phyloP scores from a whole-genome alignment of 2,888 invertebrate genomes.

The Thereva nobilitata region DNA sequence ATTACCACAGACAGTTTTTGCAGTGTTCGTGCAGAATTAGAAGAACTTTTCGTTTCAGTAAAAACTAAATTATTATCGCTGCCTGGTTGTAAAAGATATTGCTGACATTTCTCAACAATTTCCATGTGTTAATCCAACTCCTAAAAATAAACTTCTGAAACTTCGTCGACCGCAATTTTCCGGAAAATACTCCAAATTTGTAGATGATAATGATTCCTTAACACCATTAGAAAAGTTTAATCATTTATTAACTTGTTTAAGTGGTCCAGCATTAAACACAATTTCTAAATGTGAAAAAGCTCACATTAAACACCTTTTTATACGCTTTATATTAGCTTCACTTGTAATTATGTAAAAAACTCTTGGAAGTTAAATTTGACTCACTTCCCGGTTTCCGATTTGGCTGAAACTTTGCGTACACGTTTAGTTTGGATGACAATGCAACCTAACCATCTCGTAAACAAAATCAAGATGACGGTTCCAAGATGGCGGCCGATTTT shows the following conservation, averaged over 20 bases:
- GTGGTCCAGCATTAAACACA: neutral
- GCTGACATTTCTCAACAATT: neutral
- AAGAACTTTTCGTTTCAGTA: neutral
- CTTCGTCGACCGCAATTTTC: conserved; percentile 1
- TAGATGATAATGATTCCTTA: neutral
- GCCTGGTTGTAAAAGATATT: neutral
- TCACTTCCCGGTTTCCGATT: no score
- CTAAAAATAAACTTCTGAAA: neutral
- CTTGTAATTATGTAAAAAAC: no score
- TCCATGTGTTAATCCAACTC: neutral
- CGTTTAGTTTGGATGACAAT: no score
- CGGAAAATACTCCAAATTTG: conserved; percentile 1
- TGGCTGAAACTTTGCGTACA: no score
- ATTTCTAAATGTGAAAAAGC: no score
- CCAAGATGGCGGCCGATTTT: no score
- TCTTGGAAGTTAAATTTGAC: no score
- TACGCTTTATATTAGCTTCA: no score
- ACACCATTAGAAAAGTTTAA: neutral
- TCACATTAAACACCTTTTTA: no score
- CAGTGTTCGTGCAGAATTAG: conserved; percentile 6
- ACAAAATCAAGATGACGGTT: no score
- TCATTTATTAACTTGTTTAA: conserved; percentile 7
- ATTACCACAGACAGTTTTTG: no score
- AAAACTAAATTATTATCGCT: conserved; percentile 9
- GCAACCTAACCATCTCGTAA: no score